Conservation (phyloP, 2,113 vertebrate genomes). For the Ciconia boyciana region DNA sequence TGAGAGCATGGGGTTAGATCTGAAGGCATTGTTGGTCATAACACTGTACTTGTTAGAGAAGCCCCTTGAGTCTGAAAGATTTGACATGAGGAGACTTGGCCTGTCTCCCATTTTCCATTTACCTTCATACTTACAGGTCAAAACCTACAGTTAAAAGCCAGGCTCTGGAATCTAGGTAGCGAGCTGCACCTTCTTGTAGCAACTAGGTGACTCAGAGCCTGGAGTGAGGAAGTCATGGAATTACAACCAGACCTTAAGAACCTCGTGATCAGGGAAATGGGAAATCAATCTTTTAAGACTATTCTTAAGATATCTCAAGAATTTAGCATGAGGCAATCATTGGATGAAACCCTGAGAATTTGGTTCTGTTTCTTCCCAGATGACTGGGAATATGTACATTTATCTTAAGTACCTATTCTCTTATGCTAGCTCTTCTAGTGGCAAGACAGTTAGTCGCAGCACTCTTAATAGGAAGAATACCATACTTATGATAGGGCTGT, state of each 20-base stretch:
- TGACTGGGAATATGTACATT: too few species aligned
- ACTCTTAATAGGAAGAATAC: background rate
- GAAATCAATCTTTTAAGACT: background rate
- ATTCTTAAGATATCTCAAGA: background rate
- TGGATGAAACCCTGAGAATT: background rate
- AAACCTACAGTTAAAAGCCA: fast-evolving
- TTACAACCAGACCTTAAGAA: background rate
- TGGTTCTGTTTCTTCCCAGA: background rate
- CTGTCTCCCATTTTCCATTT: background rate
- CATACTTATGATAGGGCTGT: background rate
- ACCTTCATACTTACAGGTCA: background rate
- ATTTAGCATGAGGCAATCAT: background rate
- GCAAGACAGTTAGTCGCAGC: background rate
- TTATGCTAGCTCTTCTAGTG: background rate
- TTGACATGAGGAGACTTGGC: background rate
- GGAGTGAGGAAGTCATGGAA: background rate
- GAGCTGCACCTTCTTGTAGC: background rate
- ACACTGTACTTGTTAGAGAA: background rate
- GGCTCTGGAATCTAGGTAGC: background rate
- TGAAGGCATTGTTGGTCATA: background rate
- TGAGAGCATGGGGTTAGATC: background rate
- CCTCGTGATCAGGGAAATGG: background rate
- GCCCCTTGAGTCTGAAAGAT: background rate
- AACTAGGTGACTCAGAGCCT: background rate
- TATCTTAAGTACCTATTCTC: fast-evolving